phyloP scores from a whole-genome alignment of 2,113 vertebrate species.

The Callipepla californica region DNA sequence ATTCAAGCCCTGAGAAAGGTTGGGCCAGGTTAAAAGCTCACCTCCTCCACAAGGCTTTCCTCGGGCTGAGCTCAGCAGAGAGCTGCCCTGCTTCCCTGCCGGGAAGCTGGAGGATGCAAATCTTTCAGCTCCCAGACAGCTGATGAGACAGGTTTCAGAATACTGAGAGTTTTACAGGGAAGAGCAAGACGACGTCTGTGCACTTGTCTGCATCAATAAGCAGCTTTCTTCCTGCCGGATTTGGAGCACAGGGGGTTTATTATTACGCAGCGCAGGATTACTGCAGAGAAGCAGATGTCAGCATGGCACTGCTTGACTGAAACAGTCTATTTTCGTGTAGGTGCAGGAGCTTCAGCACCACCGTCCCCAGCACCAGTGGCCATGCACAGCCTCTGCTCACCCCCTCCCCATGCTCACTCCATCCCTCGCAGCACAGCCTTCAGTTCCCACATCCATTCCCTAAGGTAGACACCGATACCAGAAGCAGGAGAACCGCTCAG shows the following conservation, averaged over 20 bases:
- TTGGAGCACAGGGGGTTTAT: background rate
- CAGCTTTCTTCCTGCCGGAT: background rate
- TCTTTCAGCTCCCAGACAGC: background rate
- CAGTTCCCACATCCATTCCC: rapidly evolving
- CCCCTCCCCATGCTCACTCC: background rate
- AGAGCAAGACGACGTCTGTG: background rate
- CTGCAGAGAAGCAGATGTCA: background rate
- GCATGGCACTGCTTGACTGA: background rate
- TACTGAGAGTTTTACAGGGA: background rate
- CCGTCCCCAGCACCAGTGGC: background rate
- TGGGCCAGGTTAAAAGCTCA: background rate
- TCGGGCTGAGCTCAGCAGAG: rapidly evolving
- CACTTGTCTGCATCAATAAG: background rate
- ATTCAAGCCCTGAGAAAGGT: background rate
- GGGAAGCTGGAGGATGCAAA: background rate
- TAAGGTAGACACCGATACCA: background rate
- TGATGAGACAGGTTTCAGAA: background rate
- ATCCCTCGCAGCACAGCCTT: rapidly evolving
- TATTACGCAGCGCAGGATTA: background rate
- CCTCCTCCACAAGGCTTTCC: rapidly evolving
- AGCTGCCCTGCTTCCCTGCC: background rate
- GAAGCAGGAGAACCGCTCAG: rapidly evolving
- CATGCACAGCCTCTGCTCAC: background rate
- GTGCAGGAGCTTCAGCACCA: background rate
- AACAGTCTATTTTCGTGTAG: background rate